These are phyloP conservation scores for Melanerpes aurifrons DNA, from an alignment of 2,113 vertebrate genomes.

Conservation along the genomic window DNA sequence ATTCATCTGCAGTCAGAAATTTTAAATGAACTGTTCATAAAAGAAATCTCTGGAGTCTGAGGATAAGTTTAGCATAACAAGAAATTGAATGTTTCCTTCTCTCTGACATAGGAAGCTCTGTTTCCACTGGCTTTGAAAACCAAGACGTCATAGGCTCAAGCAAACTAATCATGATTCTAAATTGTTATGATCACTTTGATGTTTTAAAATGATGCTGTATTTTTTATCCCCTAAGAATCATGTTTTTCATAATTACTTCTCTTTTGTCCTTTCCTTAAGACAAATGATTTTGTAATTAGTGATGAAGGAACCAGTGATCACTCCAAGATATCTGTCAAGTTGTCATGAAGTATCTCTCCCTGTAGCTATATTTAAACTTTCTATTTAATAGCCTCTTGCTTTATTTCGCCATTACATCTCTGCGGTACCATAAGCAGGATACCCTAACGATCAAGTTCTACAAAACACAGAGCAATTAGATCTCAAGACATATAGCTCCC, in stretches of 20 bases:
- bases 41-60: slow-evolving; percentile 80
- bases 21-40: slow-evolving; percentile 88
- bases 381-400: slow-evolving; percentile 85
- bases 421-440: slow-evolving; percentile 77
- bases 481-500: slow-evolving; percentile 77
- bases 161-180: slow-evolving; percentile 87
- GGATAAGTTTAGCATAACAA: slow-evolving; percentile 85
- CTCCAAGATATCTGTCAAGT: slow-evolving; percentile 86
- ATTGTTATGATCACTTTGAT: slow-evolving; percentile 82
- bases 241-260: slow-evolving; percentile 88
- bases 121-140: slow-evolving; percentile 76
- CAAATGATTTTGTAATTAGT: slow-evolving; percentile 89
- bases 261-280: slow-evolving; percentile 87
- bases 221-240: slow-evolving; percentile 85
- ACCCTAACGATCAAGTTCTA: slow-evolving; percentile 82
- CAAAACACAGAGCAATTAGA: slow-evolving; percentile 83
- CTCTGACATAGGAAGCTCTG: slow-evolving; percentile 62
- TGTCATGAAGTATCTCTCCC: slow-evolving; percentile 85
- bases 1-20: slow-evolving; percentile 80
- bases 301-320: slow-evolving; percentile 83
- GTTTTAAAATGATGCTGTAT: slow-evolving; percentile 86
- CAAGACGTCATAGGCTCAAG: slow-evolving; percentile 80
- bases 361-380: slow-evolving; percentile 89
- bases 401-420: slow-evolving; percentile 83
- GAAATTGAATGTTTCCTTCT: slow-evolving; percentile 79